Conservation (phyloP, 2,113 vertebrate species). For the Leucopsar rothschildi region DNA sequence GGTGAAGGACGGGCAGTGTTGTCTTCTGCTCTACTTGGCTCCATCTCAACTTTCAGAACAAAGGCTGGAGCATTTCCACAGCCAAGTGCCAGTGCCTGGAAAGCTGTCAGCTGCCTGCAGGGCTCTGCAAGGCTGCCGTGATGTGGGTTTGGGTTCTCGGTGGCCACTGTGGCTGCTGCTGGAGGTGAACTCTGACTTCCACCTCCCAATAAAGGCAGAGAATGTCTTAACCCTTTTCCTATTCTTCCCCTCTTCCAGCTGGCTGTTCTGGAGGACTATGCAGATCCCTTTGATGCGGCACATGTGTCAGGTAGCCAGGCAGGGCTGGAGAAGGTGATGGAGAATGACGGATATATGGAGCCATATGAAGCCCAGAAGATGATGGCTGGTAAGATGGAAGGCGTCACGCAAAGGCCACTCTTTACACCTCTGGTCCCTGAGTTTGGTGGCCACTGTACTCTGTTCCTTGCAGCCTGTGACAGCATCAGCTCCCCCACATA, state of each 20-base stretch:
- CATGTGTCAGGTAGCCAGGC: slow-evolving; percentile 77
- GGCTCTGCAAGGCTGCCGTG: not conserved
- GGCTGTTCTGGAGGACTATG: slow-evolving; percentile 93
- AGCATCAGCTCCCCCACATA: accelerated
- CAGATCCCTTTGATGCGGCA: slow-evolving; percentile 92
- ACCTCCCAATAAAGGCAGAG: not conserved
- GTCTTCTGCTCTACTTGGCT: slow-evolving; percentile 45
- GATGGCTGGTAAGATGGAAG: slow-evolving; percentile 86
- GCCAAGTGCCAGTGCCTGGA: not conserved
- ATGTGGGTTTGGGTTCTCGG: accelerated
- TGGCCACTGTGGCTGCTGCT: not conserved
- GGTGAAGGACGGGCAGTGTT: not conserved
- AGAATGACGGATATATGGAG: slow-evolving; percentile 98
- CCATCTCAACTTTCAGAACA: slow-evolving; percentile 3
- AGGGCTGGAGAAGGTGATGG: slow-evolving; percentile 80
- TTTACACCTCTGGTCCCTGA: not conserved
- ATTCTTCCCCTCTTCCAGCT: slow-evolving; percentile 69
- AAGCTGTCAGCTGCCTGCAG: not conserved
- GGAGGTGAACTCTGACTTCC: not conserved
- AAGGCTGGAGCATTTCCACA: slow-evolving; percentile 16
- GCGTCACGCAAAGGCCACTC: not conserved
- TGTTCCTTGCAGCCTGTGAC: not conserved
- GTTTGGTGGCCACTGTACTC: not conserved
- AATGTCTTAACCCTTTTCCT: not conserved
- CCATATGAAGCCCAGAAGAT: slow-evolving; percentile 98